Evolutionary conservation across 2,113 vertebrate genomes (phyloP).

Genomic region (Hypanus sabinus): DNA sequence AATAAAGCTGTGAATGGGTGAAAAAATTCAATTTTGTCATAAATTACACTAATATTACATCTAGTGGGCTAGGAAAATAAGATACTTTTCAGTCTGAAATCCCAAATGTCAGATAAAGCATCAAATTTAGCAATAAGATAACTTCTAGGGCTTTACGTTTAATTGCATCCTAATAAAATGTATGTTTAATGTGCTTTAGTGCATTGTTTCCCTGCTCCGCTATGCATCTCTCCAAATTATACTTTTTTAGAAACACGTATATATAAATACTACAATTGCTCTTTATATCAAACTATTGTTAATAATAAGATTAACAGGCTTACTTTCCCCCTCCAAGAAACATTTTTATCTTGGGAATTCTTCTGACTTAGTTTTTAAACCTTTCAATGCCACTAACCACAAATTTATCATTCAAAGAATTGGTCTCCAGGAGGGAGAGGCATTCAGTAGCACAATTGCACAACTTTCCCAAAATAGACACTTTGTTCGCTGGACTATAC

Average conservation of each 20-base stretch:
- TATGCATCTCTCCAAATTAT: background rate
- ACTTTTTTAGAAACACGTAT: background rate
- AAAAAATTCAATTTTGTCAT: background rate
- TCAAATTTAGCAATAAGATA: background rate
- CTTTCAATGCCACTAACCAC: background rate
- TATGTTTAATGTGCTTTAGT: background rate
- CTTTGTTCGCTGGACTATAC: slow-evolving; percentile 33
- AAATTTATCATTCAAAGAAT: slow-evolving; percentile 28
- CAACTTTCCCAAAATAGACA: slow-evolving; percentile 31
- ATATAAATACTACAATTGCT: background rate
- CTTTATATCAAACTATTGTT: slow-evolving; percentile 7
- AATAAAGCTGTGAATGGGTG: background rate
- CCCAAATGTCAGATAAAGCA: background rate
- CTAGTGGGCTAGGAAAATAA: background rate
- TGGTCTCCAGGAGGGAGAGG: slow-evolving; percentile 27
- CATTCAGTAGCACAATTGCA: slow-evolving; percentile 32
- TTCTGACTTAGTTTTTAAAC: slow-evolving; percentile 15
- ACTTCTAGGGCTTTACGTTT: background rate
- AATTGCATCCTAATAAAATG: background rate
- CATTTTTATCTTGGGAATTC: background rate
- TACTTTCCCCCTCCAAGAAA: background rate
- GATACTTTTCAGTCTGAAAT: background rate
- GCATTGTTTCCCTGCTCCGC: background rate
- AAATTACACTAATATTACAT: background rate
- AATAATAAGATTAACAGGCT: background rate